Percentiles rank a stretch among this genome's conserved stretches.
Conservation (phyloP, 2,888 invertebrate genomes). For the Amiota communis region DNA sequence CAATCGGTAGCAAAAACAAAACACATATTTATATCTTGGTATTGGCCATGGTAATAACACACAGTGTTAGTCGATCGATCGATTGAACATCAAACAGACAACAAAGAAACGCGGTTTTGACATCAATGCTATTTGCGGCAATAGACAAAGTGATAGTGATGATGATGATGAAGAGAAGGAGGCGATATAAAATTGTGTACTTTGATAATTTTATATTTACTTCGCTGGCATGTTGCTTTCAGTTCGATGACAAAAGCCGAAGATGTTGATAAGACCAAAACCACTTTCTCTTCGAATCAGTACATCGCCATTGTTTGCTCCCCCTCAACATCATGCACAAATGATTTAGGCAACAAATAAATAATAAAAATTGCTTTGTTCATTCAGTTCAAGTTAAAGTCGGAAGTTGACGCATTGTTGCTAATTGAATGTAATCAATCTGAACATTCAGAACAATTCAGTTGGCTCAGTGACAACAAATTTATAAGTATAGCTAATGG, state of each 20-base stretch:
- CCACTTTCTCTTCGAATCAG: slow-evolving; percentile 8
- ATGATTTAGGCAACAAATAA: background rate
- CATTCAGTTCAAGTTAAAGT: background rate
- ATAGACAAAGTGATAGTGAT: background rate
- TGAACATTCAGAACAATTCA: background rate
- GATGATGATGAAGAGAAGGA: background rate
- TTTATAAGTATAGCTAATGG: background rate
- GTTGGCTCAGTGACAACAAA: background rate
- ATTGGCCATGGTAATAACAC: background rate
- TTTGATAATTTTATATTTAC: slow-evolving; percentile 17
- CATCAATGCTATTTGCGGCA: slow-evolving; percentile 5
- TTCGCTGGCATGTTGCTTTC: background rate
- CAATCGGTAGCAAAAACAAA: background rate
- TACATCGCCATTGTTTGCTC: background rate
- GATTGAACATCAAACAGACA: slow-evolving; percentile 4
- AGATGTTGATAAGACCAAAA: slow-evolving; percentile 16
- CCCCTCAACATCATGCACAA: background rate
- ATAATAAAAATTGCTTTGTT: background rate
- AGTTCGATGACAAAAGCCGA: slow-evolving; percentile 5
- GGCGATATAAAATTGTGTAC: slow-evolving; percentile 1
- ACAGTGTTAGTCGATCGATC: background rate
- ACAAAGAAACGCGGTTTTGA: background rate
- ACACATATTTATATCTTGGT: background rate
- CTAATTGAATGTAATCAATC: background rate
- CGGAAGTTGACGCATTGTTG: too few relatives aligned